Percentiles rank a stretch among this genome's conserved stretches.
These are phyloP conservation scores for Dromiciops gliroides DNA, from an alignment of 2,113 vertebrate genomes.

Conservation along the genomic window DNA sequence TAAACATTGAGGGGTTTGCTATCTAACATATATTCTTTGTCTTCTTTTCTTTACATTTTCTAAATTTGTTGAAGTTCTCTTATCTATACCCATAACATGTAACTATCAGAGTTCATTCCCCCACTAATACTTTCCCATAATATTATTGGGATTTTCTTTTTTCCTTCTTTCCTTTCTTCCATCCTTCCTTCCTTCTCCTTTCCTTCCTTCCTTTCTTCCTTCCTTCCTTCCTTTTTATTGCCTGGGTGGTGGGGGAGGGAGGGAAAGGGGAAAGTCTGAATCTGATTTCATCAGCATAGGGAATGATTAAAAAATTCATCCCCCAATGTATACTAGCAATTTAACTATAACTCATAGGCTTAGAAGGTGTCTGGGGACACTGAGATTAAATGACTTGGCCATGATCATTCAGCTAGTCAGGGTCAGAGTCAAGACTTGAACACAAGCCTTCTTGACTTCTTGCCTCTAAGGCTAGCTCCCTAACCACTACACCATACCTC, in stretches of 20 bases:
- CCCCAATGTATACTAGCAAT: background rate
- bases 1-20: background rate
- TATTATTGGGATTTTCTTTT: background rate
- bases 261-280: background rate
- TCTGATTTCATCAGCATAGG: background rate
- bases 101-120: constrained; percentile 15
- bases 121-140: constrained; percentile 21
- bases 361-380: background rate
- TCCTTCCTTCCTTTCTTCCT: no score
- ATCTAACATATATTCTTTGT: background rate
- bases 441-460: background rate
- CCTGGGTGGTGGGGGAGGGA: no score
- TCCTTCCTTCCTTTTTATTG: background rate
- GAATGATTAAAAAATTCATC: background rate
- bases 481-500: background rate
- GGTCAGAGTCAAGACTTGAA: background rate
- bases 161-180: no score
- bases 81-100: background rate
- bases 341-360: background rate
- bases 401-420: background rate
- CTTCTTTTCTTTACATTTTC: background rate
- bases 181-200: no score
- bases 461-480: background rate
- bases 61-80: constrained; percentile 26
- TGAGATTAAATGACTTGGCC: background rate